A percentile compares a stretch with the other conserved stretches of the same genome.
Conservation (phyloP, 2,113 vertebrate genomes). For the Columba livia region DNA sequence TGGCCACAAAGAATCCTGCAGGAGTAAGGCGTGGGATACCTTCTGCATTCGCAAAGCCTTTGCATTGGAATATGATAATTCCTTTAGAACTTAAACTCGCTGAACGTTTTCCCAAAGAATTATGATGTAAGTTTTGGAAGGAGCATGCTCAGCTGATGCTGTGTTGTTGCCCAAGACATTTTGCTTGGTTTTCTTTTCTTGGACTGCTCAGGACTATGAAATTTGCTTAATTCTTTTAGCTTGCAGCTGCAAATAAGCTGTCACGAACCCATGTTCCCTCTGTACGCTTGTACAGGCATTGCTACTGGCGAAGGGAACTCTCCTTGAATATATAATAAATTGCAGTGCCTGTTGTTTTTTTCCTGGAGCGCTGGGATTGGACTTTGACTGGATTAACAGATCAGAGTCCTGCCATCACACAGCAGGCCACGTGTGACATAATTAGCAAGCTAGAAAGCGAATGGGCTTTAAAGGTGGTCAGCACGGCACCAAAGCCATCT, state of each 20-base stretch:
- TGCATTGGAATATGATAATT: not conserved
- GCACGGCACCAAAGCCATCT: slow-evolving; percentile 35
- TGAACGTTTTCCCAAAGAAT: not conserved
- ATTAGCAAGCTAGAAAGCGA: slow-evolving; percentile 45
- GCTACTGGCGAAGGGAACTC: not conserved
- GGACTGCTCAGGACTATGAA: not conserved
- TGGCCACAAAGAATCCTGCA: not conserved
- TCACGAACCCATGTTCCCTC: not conserved
- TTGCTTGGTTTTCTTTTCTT: not conserved
- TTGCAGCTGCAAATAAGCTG: not conserved
- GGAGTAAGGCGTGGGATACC: not conserved
- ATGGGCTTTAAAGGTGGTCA: slow-evolving; percentile 40
- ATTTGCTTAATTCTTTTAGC: not conserved
- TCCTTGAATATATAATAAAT: not conserved
- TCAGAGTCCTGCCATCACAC: slow-evolving; percentile 13
- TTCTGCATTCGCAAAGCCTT: not conserved
- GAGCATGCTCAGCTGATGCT: not conserved
- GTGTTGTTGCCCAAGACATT: not conserved
- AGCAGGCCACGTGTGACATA: slow-evolving; percentile 37
- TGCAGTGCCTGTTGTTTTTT: not conserved
- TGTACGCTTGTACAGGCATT: rapidly evolving
- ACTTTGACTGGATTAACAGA: slow-evolving; percentile 41
- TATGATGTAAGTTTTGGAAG: not conserved
- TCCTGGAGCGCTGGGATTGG: not conserved
- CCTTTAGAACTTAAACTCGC: not conserved